phyloP scores from a whole-genome alignment of 1,140 invertebrate species.

The Drosophila kohkoa region DNA sequence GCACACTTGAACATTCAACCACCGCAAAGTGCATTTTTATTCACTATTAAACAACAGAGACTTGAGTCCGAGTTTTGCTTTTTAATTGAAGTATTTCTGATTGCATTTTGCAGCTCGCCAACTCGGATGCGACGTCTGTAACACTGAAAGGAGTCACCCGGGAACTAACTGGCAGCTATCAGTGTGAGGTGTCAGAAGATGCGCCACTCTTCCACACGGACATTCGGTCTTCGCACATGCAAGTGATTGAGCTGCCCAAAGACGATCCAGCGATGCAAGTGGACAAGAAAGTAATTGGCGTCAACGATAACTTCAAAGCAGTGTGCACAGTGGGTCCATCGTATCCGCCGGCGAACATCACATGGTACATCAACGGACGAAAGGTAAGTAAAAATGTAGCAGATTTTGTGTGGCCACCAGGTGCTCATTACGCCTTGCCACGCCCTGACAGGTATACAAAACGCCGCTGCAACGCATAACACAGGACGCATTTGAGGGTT shows the following conservation, averaged over 20 bases:
- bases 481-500: constrained; percentile 78
- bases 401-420: neutral
- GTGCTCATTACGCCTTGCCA: constrained; percentile 4
- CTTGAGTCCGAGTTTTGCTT: neutral
- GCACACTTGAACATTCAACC: neutral
- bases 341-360: constrained; percentile 89
- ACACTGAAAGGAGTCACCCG: constrained; percentile 87
- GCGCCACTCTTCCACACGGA: constrained; percentile 90
- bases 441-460: constrained; percentile 67
- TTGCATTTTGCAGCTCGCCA: constrained; percentile 85
- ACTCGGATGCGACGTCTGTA: constrained; percentile 88
- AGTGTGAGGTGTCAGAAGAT: constrained; percentile 91
- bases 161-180: constrained; percentile 88
- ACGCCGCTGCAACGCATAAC: constrained; percentile 80
- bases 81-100: constrained; percentile 23
- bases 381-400: constrained; percentile 85
- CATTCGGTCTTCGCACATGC: constrained; percentile 88
- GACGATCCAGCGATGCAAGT: constrained; percentile 82
- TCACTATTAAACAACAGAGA: constrained; percentile 17
- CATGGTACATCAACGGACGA: constrained; percentile 89
- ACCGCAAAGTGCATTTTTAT: constrained; percentile 21
- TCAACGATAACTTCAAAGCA: constrained; percentile 84
- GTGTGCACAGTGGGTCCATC: constrained; percentile 86
- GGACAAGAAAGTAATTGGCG: constrained; percentile 80
- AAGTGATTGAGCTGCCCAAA: constrained; percentile 86